phyloP scores from a whole-genome alignment of 2,797 vertebrate genomes.

The Acipenser transmontanus region DNA sequence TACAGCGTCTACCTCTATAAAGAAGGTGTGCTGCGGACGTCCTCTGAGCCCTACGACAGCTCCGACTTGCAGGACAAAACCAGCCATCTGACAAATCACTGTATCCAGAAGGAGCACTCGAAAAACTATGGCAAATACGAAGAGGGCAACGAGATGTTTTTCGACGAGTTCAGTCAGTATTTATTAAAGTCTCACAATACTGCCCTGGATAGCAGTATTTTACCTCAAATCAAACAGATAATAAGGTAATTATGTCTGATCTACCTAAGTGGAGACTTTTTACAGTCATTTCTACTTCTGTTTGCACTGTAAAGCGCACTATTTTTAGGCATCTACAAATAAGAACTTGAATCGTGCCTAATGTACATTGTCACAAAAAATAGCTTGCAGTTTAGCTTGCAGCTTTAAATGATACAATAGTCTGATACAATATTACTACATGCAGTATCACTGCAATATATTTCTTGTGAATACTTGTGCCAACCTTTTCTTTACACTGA shows the following conservation, averaged over 20 bases:
- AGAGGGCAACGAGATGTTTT: constrained; percentile 98
- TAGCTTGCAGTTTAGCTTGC: no score
- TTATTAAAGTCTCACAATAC: constrained; percentile 77
- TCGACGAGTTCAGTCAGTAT: constrained; percentile 91
- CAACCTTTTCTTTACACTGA: no score
- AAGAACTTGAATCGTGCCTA: no score
- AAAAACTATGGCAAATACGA: constrained; percentile 95
- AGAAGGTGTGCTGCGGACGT: constrained; percentile 93
- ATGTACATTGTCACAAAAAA: no score
- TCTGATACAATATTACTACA: no score
- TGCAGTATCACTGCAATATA: no score
- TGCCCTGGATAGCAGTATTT: constrained; percentile 77
- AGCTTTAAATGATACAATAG: no score
- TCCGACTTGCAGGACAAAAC: constrained; percentile 92
- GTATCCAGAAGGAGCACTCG: constrained; percentile 96
- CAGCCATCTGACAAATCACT: constrained; percentile 98
- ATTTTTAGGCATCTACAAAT: no score
- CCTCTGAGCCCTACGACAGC: constrained; percentile 92
- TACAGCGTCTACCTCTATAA: constrained; percentile 97
- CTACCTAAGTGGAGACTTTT: no score
- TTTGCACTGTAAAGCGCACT: no score
- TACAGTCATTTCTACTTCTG: no score
- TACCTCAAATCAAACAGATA: constrained; percentile 96
- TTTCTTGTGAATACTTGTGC: no score
- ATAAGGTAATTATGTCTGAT: constrained; percentile 71